Base-by-base conservation (phyloP, 2,113 vertebrate genomes). In the Campylorhamphus procurvoides region DNA sequence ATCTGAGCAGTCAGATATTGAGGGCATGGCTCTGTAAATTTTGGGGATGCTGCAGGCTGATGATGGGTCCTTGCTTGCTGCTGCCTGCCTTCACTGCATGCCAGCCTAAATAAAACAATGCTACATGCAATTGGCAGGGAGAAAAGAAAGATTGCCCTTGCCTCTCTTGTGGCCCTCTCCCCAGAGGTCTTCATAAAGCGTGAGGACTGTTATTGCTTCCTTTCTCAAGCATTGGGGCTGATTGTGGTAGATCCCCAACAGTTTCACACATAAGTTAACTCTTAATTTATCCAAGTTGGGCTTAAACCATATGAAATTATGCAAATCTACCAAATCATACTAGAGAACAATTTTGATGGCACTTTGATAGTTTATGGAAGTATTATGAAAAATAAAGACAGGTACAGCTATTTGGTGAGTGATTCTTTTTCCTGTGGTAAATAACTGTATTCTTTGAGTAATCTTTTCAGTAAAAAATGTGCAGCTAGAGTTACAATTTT, bases 101-200 rank as follows among this genome's bases (percentile, higher is more conserved):
- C 3, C 55, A 78, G 0, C 5, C 27, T 63, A 50, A 74, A 40
- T 44, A 67, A 73, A 87, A 46, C 28, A 60, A 14, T 14, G 17
- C 4, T 5, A 50, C 0, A 0, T 7, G 15, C 33, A 3, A 18
- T 23, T 82, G 39, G 29, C 18, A 50, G 37, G 12, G 27, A 64
- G 31, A 44, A 87, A 60, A 39, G 15, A 60, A 52, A 79, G 14
- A 11, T 23, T 89, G 42, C 6, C 15, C 11, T 76, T 85, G 16
- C 40, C 14, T 80, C 16, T 40, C n/a, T 25, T 19, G 8, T 20
- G 29, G 20, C 40, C 14, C 28, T 75, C 35, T 53, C 7, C 18
- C 7, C 13, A 42, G 37, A 66, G 25, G 15, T 46, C 19, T 37
- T 47, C 0, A 13, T 18, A 19, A 33, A 75, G 19, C 0, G 0